Evolutionary conservation across 2,797 vertebrate species (phyloP).

Genomic region (Euphonia xanthogaster): DNA sequence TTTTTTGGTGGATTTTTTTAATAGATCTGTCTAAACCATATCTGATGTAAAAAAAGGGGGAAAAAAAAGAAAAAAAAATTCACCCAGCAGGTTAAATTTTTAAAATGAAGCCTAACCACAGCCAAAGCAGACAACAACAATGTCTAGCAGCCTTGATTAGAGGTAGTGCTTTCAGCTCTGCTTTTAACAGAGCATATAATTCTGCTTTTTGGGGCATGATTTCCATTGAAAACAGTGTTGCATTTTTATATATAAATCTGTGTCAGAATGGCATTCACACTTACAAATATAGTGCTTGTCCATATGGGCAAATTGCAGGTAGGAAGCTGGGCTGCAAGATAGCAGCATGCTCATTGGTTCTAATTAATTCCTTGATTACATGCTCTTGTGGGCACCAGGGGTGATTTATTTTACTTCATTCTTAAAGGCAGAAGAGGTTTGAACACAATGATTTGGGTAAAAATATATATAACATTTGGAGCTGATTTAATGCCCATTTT

Average conservation of each 20-base stretch:
- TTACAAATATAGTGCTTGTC: not conserved
- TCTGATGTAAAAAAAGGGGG: not conserved
- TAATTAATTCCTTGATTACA: slow-evolving; percentile 2
- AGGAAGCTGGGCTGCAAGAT: not conserved
- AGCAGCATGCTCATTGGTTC: not conserved
- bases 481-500: not conserved
- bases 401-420: not conserved
- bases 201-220: not conserved
- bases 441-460: not conserved
- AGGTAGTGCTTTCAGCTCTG: not conserved
- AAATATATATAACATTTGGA: not conserved
- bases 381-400: not conserved
- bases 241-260: not conserved
- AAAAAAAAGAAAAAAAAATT: not conserved
- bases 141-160: not conserved
- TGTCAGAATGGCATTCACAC: not conserved
- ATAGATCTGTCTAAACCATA: not conserved
- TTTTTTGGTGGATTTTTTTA: not conserved
- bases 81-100: not conserved
- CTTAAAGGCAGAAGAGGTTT: not conserved
- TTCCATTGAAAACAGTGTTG: not conserved
- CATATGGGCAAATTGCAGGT: not conserved
- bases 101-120: not conserved
- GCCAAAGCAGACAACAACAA: not conserved
- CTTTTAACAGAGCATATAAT: not conserved